phyloP scores from a whole-genome alignment of 2,797 vertebrate species.

The Trachops cirrhosus region DNA sequence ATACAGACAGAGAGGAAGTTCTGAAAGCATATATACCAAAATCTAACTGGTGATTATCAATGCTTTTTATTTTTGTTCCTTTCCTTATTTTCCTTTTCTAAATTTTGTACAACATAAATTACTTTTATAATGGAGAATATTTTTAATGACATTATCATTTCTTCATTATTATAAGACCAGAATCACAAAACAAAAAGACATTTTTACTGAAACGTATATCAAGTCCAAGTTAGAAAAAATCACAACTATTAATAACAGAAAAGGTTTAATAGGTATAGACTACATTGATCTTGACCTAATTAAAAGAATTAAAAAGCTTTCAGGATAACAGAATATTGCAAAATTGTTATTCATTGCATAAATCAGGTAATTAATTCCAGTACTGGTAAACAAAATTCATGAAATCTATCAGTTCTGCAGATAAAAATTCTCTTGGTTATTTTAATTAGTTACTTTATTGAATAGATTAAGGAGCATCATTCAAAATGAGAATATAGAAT shows the following conservation, averaged over 20 bases:
- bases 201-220: neutral
- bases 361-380: constrained; percentile 66
- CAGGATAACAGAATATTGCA: constrained; percentile 43
- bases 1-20: neutral
- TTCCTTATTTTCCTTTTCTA: constrained; percentile 15
- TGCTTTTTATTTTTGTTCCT: constrained; percentile 30
- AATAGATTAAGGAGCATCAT: neutral
- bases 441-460: constrained; percentile 21
- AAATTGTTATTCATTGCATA: constrained; percentile 72
- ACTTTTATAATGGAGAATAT: neutral
- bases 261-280: neutral
- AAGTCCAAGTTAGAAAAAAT: constrained; percentile 20
- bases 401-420: constrained; percentile 51
- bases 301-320: constrained; percentile 66
- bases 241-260: neutral
- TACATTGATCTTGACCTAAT: constrained; percentile 64
- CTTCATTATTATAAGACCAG: neutral
- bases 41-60: neutral
- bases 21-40: constrained; percentile 7
- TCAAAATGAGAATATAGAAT: constrained; percentile 6
- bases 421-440: constrained; percentile 26
- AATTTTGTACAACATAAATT: constrained; percentile 28
- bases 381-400: constrained; percentile 71
- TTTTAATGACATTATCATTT: neutral
- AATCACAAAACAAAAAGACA: neutral